Evolutionary conservation across 37 sponge, comb jelly and placozoan genomes (phyloP), one percentile per base, ranked within the genome.

Genomic region (Sycon ciliatum): DNA sequence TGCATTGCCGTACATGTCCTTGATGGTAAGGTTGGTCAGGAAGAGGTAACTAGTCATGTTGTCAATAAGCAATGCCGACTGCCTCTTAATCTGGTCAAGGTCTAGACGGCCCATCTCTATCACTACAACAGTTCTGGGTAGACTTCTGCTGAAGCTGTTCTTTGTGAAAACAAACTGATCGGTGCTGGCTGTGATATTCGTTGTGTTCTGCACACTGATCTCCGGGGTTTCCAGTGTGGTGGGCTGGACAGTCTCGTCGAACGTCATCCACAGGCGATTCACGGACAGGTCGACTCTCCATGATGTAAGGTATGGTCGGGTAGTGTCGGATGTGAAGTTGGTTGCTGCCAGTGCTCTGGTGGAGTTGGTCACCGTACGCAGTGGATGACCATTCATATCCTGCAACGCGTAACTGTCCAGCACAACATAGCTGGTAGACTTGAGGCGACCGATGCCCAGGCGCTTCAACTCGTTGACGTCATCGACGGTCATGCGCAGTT

Each of bases 181-280:
- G n/a, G n/a, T n/a, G n/a, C n/a, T n/a, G n/a, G n/a, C n/a, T 23
- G 63, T 9, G 24, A 60, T 60, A 23, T 28, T 11, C 32, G 7
- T 18, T 28, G 63, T 60, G 63, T 60, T 60, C 26, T 60, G 63
- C 11, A 89, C 31, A 28, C 78, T 81, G 3, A 89, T 67, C 46
- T 85, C 79, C 1, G 83, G 85, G 22, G 67, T 61, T 4, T 82
- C 39, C 26, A 89, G 39, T 2, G 88, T 68, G 11, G 86, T 73
- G 6, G 81, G 86, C 76, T 83, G 63, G 20, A 92, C 65, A 16
- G 93, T 87, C 54, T 92, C 93, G n/a, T 83, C 80, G 65, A 92
- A 92, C 3, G 75, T 64, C 3, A 92, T 60, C n/a, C 78, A 79
- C 18, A 92, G 36, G 1, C 39, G 38, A 26, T 88, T 89, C 61